These are phyloP conservation scores for Cremastinae sp. DNA, from an alignment of 2,888 invertebrate genomes.

Conservation along the genomic window DNA sequence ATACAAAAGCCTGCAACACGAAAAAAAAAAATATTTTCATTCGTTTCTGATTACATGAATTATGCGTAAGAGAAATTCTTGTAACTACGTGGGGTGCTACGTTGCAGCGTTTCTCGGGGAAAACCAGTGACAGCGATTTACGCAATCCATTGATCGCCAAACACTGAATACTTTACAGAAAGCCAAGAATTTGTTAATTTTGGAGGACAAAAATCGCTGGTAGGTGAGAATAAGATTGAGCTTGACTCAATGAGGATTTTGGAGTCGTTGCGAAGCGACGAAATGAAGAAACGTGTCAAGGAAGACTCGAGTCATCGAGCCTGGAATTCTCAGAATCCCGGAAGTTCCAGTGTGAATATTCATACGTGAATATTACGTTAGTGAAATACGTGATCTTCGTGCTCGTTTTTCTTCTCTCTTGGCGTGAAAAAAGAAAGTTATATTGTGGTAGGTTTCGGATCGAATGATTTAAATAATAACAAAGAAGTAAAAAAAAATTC, in stretches of 20 bases:
- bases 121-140: slow-evolving; percentile 38
- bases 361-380: slow-evolving; percentile 35
- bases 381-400: slow-evolving; percentile 16
- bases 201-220: not conserved
- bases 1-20: slow-evolving; percentile 72
- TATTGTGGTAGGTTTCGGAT: slow-evolving; percentile 55
- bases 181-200: slow-evolving; percentile 19
- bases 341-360: slow-evolving; percentile 35
- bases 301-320: slow-evolving; percentile 5
- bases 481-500: not conserved
- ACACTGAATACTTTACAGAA: slow-evolving; percentile 40
- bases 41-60: not conserved
- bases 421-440: slow-evolving; percentile 43
- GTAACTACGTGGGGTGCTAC: no score
- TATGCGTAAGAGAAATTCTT: not conserved
- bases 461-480: not conserved
- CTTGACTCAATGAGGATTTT: not conserved
- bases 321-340: slow-evolving; percentile 26
- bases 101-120: slow-evolving; percentile 23
- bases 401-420: slow-evolving; percentile 2
- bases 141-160: slow-evolving; percentile 43
- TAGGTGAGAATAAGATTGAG: not conserved
- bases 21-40: slow-evolving; percentile 19
- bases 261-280: not conserved
- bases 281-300: not conserved